phyloP scores from a whole-genome alignment of 2,888 invertebrate species.

The Halocaridina rubra region DNA sequence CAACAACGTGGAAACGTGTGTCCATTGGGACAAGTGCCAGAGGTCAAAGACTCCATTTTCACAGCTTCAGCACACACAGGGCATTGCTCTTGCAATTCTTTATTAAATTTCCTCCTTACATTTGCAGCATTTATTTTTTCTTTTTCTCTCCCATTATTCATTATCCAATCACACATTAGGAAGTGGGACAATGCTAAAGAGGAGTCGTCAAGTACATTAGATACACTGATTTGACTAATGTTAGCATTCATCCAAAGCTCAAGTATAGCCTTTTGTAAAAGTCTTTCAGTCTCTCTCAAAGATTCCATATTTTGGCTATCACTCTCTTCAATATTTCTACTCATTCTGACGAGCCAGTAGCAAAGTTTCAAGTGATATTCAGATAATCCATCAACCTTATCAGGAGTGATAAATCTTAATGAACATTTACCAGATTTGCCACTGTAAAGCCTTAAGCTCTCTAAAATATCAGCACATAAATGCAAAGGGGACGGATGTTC shows the following conservation, averaged over 20 bases:
- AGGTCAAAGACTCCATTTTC: constrained; percentile 1
- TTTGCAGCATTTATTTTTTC: not conserved
- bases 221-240: not conserved
- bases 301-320: not conserved
- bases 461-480: constrained; percentile 25
- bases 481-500: constrained; percentile 6
- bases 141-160: not conserved
- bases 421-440: not conserved
- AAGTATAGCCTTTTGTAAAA: too few species aligned
- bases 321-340: not conserved
- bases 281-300: constrained; percentile 6
- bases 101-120: not conserved
- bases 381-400: not conserved
- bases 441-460: constrained; percentile 29
- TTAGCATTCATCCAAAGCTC: not conserved
- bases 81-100: not conserved
- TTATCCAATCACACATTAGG: constrained; percentile 32
- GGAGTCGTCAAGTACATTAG: not conserved
- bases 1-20: not conserved
- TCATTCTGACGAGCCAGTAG: constrained; percentile 41
- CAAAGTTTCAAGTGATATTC: constrained; percentile 1
- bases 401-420: not conserved
- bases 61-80: constrained; percentile 26
- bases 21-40: constrained; percentile 21
- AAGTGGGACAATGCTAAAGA: not conserved